Conservation (phyloP, 1,140 invertebrate species). For the Polypedilum vanderplanki region DNA sequence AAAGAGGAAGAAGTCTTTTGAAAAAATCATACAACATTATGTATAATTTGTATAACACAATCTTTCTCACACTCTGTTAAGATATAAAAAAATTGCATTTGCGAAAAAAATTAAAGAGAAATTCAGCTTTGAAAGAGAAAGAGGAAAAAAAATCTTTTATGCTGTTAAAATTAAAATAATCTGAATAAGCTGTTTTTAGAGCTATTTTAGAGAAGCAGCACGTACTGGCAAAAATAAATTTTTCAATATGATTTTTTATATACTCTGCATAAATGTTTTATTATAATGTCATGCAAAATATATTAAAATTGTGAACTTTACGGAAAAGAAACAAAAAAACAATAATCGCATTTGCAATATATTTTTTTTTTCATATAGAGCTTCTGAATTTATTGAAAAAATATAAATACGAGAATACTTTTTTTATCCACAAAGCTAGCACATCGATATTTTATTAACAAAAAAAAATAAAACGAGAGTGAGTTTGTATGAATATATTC, state of each 20-base stretch:
- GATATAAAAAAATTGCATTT: not conserved
- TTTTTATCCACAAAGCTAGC: not conserved
- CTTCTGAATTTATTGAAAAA: not conserved
- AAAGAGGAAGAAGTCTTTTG: too few species aligned
- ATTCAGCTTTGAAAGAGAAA: not conserved
- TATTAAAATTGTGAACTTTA: constrained; percentile 14
- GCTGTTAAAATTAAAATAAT: constrained; percentile 15
- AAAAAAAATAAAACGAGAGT: not conserved
- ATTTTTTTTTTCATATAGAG: constrained; percentile 14
- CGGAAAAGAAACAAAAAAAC: not conserved
- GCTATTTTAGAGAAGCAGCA: not conserved
- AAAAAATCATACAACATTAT: too few species aligned
- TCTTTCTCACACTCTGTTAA: constrained; percentile 2
- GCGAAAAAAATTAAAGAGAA: not conserved
- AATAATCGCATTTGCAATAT: constrained; percentile 13
- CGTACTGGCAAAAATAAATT: not conserved
- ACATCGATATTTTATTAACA: not conserved
- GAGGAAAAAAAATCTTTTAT: not conserved
- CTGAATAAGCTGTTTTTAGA: constrained; percentile 17
- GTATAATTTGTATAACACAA: too few species aligned
- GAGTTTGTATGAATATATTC: not conserved
- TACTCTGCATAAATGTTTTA: not conserved
- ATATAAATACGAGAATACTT: constrained; percentile 4
- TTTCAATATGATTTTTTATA: not conserved
- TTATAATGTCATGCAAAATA: constrained; percentile 19